Evolutionary conservation across 1,140 invertebrate genomes (phyloP), one percentile per base, ranked within the genome.

Genomic region (Drosophila lacteicornis): DNA sequence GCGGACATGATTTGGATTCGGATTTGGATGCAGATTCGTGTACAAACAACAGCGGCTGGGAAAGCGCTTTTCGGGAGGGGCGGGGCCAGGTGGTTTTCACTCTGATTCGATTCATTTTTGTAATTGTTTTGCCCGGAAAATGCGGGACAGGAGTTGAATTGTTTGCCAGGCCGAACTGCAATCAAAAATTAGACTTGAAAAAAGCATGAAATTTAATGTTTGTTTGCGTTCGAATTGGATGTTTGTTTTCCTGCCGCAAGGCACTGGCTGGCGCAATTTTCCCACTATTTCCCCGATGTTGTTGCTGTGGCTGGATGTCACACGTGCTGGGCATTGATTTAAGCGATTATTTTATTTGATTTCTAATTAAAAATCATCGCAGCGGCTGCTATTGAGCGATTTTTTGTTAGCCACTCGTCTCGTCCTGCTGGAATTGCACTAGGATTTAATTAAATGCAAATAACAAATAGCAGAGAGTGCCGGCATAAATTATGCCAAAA

Each of bases 381-480:
- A 65, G 12, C 53, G 36, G 42, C 57, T 12, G 36, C 25, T 27
- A 7, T n/a, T 25, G 13, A 49, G 22, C 9, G 17, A 13, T 46
- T 33, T 33, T 58, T 58, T 38, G 66, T 38, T 36, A 38, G 36
- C 3, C 36, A 30, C 53, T 13, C 17, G 19, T 19, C 22, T 45
- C 43, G 25, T 59, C 8, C 62, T 65, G 57, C 60, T 75, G 58
- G 33, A 58, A 55, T 65, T 50, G 33, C 58, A 74, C 83, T 80
- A 76, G 79, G 33, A 58, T 87, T 88, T 88, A 88, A 88, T 88
- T 88, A 88, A 88, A 88, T 84, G 85, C 85, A 90, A 88, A 88
- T 75, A 87, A 87, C 84, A 87, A 87, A 87, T 88, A 63, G 65
- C 65, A 47, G 62, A 88, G 82, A 56, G 40, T 70, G 75, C 62